These are phyloP conservation scores for Lithophane socia DNA, from an alignment of 2,888 invertebrate genomes.

Conservation along the genomic window DNA sequence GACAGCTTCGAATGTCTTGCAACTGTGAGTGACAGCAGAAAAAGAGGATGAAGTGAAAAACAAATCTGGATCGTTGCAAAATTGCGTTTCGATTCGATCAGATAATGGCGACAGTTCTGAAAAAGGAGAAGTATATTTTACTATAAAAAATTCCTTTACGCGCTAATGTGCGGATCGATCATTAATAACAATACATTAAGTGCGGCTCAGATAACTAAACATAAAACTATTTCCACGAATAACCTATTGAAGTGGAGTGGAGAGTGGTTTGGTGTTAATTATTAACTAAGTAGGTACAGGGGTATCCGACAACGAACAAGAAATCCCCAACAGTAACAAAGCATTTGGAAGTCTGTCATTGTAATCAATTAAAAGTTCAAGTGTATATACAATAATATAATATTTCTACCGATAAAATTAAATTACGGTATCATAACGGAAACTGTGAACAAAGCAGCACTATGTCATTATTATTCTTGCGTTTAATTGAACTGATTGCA, in stretches of 20 bases:
- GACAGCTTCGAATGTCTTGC: slow-evolving; percentile 53
- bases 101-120: slow-evolving; percentile 30
- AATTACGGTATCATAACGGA: background rate
- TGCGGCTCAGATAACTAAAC: too few relatives aligned
- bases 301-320: too few relatives aligned
- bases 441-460: slow-evolving; percentile 10
- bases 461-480: slow-evolving; percentile 47
- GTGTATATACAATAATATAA: too few relatives aligned
- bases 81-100: slow-evolving; percentile 42
- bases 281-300: too few relatives aligned
- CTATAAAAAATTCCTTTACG: too few relatives aligned
- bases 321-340: background rate
- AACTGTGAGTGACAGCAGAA: slow-evolving; percentile 53
- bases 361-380: background rate
- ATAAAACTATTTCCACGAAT: too few relatives aligned
- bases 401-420: slow-evolving; percentile 5
- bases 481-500: slow-evolving; percentile 52
- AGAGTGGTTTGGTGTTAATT: too few relatives aligned
- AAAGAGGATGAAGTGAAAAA: slow-evolving; percentile 44
- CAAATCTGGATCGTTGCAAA: slow-evolving; percentile 23
- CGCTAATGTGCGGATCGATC: too few relatives aligned
- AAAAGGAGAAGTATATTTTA: slow-evolving; percentile 6
- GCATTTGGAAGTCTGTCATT: too few relatives aligned
- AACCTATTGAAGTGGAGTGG: too few relatives aligned
- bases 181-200: too few relatives aligned